These are phyloP conservation scores for Ypsolopha scabrella DNA, from an alignment of 2,888 invertebrate species.

Conservation along the genomic window DNA sequence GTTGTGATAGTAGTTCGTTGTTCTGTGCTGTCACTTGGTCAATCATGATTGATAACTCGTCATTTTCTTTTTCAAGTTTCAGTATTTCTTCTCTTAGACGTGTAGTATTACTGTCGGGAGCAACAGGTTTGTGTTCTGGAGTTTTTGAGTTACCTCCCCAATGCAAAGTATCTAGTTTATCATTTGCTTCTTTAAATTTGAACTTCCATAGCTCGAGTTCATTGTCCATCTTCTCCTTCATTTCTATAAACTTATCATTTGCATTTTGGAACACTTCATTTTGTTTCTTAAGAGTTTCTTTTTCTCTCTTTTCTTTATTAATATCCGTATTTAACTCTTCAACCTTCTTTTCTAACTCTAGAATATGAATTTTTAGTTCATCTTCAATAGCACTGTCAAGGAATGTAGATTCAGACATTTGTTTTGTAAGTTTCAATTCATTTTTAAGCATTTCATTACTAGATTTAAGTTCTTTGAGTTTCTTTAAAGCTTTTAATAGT, in stretches of 20 bases:
- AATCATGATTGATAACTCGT: constrained; percentile 43
- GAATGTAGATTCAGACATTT: constrained; percentile 68
- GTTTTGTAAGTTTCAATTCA: constrained; percentile 64
- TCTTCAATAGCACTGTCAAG: constrained; percentile 85
- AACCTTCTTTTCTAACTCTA: constrained; percentile 74
- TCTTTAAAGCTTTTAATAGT: constrained; percentile 83
- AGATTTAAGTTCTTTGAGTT: constrained; percentile 84
- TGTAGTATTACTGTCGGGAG: constrained; percentile 13
- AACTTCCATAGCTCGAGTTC: constrained; percentile 80
- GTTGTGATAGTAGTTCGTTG: constrained; percentile 29
- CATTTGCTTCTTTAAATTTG: constrained; percentile 76
- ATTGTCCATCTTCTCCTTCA: constrained; percentile 85
- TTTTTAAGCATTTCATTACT: constrained; percentile 72
- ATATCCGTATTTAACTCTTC: constrained; percentile 70
- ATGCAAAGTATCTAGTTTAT: constrained; percentile 68
- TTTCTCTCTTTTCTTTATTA: constrained; percentile 75
- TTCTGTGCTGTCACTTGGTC: constrained; percentile 44
- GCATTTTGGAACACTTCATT: constrained; percentile 80
- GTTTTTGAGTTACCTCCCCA: constrained; percentile 38
- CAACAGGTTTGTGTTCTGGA: constrained; percentile 17
- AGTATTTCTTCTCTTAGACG: constrained; percentile 32
- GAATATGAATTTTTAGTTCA: constrained; percentile 79
- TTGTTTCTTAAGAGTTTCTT: constrained; percentile 75
- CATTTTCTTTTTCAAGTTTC: constrained; percentile 59
- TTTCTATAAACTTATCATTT: constrained; percentile 82